Base-by-base conservation (phyloP, 2,797 vertebrate species). In the Sebastes oblongus region DNA sequence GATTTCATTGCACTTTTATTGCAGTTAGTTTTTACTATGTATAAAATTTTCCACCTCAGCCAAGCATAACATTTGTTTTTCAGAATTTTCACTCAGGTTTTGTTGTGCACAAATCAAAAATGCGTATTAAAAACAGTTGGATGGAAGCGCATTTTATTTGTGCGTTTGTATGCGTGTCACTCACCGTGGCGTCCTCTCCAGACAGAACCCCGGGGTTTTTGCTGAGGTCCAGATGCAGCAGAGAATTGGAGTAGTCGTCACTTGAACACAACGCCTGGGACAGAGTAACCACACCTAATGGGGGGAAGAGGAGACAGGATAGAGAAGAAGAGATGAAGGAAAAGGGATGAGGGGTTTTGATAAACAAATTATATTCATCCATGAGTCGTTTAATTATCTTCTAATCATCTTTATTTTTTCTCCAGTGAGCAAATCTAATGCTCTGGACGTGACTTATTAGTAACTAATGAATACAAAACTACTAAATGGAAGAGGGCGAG, bases 191-290 rank as follows among this genome's bases (percentile, higher is more conserved):
- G 1, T 98, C 97, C 2, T 98, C 97, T 22, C 97, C 97, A 54
- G 96, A 96, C 54, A 98, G 94, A 71, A 97, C 95, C 54, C 97
- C 97, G 0, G 97, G 96, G 87, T 98, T 98, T 91, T 96, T 97
- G 94, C 97, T 98, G 73, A 98, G 94, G 90, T 98, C 97, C 91
- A 98, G 95, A 85, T 97, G 96, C 74, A 96, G 95, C 67, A 98
- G 95, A 65, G 97, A 97, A 79, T 95, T 97, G 88, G 96, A 97
- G 89, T 97, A 98, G 84, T 97, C 97, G 0, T 97, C 97, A 85
- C 96, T 97, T 72, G 96, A 96, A 78, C 96, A 96, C 59, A 98
- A 93, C 1, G 97, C 97, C 94, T 98, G 97, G 82, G 97, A 97
- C 86, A 98, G 93, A 36, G 96, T 96, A 32, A 97, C 95, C 70